These are phyloP conservation scores for Semnornis frantzii DNA, from an alignment of 2,113 vertebrate genomes.

Conservation along the genomic window DNA sequence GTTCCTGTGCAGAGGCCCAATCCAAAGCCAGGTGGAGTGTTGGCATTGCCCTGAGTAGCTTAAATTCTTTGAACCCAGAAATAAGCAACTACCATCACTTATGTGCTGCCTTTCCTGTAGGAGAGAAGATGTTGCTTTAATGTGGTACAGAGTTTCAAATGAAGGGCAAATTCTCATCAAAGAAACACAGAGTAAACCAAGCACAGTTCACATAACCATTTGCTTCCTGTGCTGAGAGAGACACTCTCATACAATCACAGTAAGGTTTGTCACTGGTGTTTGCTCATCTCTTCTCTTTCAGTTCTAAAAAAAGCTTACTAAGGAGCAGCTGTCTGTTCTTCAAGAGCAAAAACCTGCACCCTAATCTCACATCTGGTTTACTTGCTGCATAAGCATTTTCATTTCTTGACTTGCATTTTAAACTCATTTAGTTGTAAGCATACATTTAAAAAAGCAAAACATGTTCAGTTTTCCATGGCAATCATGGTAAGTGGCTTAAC, in stretches of 20 bases:
- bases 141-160: not conserved
- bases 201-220: conserved; percentile 12
- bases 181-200: not conserved
- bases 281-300: conserved; percentile 54
- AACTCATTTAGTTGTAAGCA: conserved; percentile 16
- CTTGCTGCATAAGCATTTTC: conserved; percentile 14
- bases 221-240: conserved; percentile 52
- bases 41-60: not conserved
- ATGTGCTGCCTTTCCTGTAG: not conserved
- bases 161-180: conserved; percentile 31
- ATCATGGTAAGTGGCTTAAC: not conserved
- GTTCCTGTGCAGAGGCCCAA: not conserved
- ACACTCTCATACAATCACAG: conserved; percentile 12
- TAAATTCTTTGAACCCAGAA: not conserved
- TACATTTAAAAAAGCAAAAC: conserved; percentile 13
- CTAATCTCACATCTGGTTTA: conserved; percentile 45
- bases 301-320: conserved; percentile 58
- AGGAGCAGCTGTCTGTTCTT: conserved; percentile 67
- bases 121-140: not conserved
- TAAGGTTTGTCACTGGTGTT: conserved; percentile 43
- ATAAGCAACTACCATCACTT: not conserved
- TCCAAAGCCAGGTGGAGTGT: not conserved
- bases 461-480: not conserved
- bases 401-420: conserved; percentile 38
- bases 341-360: conserved; percentile 60